These are phyloP conservation scores for Noctua pronuba DNA, from an alignment of 2,888 invertebrate species.

Conservation along the genomic window DNA sequence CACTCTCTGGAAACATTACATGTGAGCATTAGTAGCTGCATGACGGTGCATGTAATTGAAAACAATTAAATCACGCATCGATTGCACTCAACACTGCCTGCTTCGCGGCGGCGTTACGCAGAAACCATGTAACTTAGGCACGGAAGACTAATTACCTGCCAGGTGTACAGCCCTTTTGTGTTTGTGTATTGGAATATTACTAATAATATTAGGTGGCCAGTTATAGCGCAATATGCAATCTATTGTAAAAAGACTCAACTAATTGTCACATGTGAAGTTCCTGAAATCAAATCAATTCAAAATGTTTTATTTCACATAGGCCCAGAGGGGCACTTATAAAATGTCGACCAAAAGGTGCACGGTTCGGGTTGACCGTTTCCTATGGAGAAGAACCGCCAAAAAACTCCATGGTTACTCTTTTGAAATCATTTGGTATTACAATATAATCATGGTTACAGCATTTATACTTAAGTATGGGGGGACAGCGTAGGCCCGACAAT, in stretches of 20 bases:
- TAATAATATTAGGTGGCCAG: slow-evolving; percentile 3
- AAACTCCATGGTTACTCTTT: too few species aligned
- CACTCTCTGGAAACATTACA: slow-evolving; percentile 8
- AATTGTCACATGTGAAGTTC: neutral
- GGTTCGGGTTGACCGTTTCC: too few species aligned
- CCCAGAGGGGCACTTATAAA: too few species aligned
- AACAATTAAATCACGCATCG: slow-evolving; percentile 58
- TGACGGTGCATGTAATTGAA: slow-evolving; percentile 45
- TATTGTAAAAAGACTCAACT: neutral
- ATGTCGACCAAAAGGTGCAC: too few species aligned
- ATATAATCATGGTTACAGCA: too few species aligned
- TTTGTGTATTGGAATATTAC: slow-evolving; percentile 26
- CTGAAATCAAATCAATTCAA: too few species aligned
- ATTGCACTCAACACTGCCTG: slow-evolving; percentile 18
- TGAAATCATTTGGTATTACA: too few species aligned
- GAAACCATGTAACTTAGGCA: slow-evolving; percentile 28
- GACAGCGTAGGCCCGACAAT: too few species aligned
- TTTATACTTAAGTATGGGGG: too few species aligned
- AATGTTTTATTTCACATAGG: too few species aligned
- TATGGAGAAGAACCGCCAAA: too few species aligned
- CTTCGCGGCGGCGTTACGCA: neutral
- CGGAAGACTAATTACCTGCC: slow-evolving; percentile 35
- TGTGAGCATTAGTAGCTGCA: slow-evolving; percentile 13
- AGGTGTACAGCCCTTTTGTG: slow-evolving; percentile 14
- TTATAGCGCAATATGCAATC: neutral